Evolutionary conservation across 2,113 vertebrate genomes (phyloP).

Genomic region (Pedionomus torquatus): DNA sequence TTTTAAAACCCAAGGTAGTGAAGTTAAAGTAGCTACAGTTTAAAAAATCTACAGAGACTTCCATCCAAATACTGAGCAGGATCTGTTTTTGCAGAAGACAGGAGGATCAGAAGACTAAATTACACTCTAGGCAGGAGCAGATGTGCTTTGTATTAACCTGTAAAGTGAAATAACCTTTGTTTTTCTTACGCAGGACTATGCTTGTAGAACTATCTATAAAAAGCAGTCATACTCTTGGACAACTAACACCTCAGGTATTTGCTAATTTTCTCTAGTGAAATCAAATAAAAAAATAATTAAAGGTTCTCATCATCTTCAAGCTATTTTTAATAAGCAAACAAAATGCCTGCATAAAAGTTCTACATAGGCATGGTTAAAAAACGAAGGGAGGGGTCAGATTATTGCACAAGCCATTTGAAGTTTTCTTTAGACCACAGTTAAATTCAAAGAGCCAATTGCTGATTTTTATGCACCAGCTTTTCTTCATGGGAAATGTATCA

Average conservation of each 20-base stretch:
- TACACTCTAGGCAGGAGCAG: background rate
- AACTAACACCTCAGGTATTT: background rate
- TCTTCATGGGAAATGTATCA: background rate
- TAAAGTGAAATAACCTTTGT: background rate
- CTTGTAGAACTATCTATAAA: background rate
- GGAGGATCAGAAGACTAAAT: background rate
- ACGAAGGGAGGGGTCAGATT: background rate
- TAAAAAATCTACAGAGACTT: background rate
- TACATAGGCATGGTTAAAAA: background rate
- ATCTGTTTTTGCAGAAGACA: background rate
- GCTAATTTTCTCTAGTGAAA: background rate
- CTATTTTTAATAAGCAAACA: background rate
- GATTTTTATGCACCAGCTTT: background rate
- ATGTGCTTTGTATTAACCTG: background rate
- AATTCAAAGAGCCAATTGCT: background rate
- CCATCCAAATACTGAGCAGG: background rate
- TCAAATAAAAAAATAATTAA: constrained; percentile 44
- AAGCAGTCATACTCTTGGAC: background rate
- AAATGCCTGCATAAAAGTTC: background rate
- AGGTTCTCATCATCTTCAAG: background rate
- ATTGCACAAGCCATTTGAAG: background rate
- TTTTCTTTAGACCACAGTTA: constrained; percentile 3
- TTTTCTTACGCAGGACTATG: background rate
- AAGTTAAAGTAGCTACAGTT: background rate
- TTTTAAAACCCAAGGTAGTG: background rate